Evolutionary conservation across 2,888 invertebrate genomes (phyloP).

Genomic region (Mactromeris polynyma): DNA sequence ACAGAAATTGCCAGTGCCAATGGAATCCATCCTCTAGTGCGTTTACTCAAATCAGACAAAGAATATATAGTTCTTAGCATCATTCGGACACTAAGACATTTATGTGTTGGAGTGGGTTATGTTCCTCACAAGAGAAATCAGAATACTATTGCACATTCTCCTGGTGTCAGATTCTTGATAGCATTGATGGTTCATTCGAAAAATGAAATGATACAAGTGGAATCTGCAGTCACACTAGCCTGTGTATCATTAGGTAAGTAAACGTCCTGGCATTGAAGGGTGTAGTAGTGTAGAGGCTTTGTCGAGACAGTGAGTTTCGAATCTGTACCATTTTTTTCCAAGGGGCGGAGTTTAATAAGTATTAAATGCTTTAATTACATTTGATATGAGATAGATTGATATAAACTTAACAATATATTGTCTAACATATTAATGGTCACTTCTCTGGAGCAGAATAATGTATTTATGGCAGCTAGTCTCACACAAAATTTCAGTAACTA

Average conservation of each 20-base stretch:
- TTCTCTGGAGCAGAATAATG: too few relatives aligned
- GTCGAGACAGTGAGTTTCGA: too few relatives aligned
- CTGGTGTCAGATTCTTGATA: conserved; percentile 84
- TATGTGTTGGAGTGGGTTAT: conserved; percentile 86
- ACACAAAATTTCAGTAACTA: too few relatives aligned
- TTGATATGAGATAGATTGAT: too few relatives aligned
- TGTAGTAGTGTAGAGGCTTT: too few relatives aligned
- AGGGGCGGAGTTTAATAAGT: too few relatives aligned
- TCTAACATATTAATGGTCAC: too few relatives aligned
- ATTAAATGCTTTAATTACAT: too few relatives aligned
- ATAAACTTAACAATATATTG: too few relatives aligned
- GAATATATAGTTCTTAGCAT: conserved; percentile 86
- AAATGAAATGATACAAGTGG: conserved; percentile 85
- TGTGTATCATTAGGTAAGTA: conserved; percentile 84
- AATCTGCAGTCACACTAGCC: conserved; percentile 85
- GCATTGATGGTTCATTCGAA: conserved; percentile 85
- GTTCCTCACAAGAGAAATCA: conserved; percentile 84
- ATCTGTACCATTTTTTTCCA: too few relatives aligned
- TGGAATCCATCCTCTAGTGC: conserved; percentile 84
- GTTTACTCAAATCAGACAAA: conserved; percentile 82
- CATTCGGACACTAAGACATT: conserved; percentile 82
- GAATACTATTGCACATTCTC: conserved; percentile 80
- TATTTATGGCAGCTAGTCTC: too few relatives aligned
- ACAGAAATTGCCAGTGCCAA: conserved; percentile 83
- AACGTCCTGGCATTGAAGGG: background rate